These are phyloP conservation scores for Mustela nigripes DNA, from an alignment of 2,113 vertebrate species.

Conservation along the genomic window DNA sequence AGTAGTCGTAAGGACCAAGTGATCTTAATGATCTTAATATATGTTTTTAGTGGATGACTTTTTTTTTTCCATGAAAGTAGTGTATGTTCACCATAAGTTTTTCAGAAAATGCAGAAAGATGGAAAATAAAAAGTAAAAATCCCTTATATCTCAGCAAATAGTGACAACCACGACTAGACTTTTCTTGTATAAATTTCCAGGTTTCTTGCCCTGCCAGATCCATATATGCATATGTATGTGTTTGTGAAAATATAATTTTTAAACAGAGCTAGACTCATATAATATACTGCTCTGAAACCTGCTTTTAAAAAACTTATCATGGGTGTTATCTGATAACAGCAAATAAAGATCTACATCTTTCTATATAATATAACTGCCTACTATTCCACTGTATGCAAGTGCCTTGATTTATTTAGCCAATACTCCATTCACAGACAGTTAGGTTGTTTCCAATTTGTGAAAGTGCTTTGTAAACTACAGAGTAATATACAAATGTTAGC, in stretches of 20 bases:
- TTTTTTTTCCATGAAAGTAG: neutral
- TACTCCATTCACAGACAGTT: conserved; percentile 40
- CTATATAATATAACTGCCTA: neutral
- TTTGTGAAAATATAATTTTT: conserved; percentile 19
- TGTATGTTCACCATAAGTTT: neutral
- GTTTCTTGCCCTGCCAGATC: neutral
- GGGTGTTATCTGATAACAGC: neutral
- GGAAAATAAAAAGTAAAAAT: conserved; percentile 3
- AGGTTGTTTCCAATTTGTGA: conserved; percentile 60
- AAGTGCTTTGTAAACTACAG: conserved; percentile 64
- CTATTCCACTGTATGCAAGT: neutral
- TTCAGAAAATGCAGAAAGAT: conserved; percentile 22
- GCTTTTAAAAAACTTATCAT: neutral
- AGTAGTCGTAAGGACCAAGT: neutral
- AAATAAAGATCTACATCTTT: conserved; percentile 49
- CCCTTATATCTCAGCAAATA: neutral
- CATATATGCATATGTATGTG: neutral
- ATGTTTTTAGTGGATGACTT: neutral
- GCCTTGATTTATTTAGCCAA: conserved; percentile 66
- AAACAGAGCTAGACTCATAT: neutral
- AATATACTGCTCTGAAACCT: neutral
- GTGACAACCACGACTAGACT: neutral
- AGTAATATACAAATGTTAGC: conserved; percentile 31
- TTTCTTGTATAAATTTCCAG: neutral
- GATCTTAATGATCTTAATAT: neutral